A percentile compares a stretch with the other conserved stretches of the same genome.
Evolutionary conservation across 2,113 vertebrate species (phyloP).

Genomic region (Butorides virescens): DNA sequence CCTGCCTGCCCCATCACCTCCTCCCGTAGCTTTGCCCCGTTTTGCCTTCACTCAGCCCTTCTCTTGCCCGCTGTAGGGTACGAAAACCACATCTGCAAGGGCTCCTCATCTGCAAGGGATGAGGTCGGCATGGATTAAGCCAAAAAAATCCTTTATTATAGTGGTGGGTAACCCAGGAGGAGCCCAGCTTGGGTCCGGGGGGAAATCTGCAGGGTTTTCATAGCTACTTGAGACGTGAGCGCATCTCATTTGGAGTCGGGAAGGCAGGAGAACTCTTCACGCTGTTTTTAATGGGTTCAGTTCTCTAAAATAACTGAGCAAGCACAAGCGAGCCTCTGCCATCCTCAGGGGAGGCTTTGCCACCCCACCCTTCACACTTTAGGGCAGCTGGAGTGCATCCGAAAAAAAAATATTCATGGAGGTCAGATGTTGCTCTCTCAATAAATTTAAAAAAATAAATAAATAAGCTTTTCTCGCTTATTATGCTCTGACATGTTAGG

Average conservation of each 20-base stretch:
- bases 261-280: background rate
- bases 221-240: background rate
- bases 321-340: background rate
- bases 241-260: background rate
- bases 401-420: background rate
- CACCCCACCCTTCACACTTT: background rate
- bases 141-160: background rate
- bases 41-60: background rate
- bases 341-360: background rate
- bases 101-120: background rate
- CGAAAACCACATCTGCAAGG: background rate
- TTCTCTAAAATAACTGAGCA: background rate
- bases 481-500: background rate
- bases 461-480: background rate
- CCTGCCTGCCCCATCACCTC: background rate
- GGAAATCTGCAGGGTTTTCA: background rate
- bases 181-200: fast-evolving
- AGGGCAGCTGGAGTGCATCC: background rate
- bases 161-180: background rate
- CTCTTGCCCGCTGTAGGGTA: too few relatives aligned
- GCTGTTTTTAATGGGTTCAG: background rate
- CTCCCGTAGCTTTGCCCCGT: background rate
- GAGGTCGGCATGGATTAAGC: background rate
- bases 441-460: background rate
- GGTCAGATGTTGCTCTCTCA: background rate